Conservation (phyloP, 2,888 invertebrate species). For the Ormyrus nitidulus region DNA sequence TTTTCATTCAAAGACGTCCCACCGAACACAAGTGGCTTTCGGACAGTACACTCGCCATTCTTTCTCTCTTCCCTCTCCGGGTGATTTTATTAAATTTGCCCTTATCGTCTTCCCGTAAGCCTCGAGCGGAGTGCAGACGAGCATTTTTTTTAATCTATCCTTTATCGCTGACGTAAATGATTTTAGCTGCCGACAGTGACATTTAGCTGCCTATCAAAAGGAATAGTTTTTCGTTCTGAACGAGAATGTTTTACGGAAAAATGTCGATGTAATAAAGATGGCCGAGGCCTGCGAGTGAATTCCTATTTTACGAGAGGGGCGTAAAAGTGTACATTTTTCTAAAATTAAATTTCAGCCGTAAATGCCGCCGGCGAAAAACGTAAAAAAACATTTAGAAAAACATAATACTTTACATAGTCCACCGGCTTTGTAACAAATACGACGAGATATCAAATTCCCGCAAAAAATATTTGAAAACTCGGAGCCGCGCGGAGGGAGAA, state of each 20-base stretch:
- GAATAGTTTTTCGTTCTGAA: no score
- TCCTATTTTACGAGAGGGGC: no score
- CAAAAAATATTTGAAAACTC: no score
- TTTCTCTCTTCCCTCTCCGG: constrained; percentile 30
- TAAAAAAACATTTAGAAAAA: neutral
- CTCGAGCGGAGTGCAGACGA: neutral
- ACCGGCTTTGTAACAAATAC: no score
- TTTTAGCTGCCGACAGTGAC: neutral
- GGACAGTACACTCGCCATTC: constrained; percentile 42
- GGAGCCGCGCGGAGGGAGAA: no score
- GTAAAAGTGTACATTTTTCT: neutral
- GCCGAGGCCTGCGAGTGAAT: neutral
- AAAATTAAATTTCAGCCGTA: neutral
- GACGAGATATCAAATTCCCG: no score
- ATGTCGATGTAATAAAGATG: no score
- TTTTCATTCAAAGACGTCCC: constrained; percentile 53
- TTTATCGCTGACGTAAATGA: neutral
- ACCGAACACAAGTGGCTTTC: constrained; percentile 54
- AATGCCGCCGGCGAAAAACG: neutral
- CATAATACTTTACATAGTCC: no score
- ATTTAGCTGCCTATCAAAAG: no score
- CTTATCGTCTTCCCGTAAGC: constrained; percentile 57
- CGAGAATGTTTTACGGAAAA: no score
- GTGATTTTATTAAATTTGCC: constrained; percentile 67
- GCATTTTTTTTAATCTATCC: constrained; percentile 31